These are phyloP conservation scores for Aphelocoma coerulescens DNA, from an alignment of 2,113 vertebrate species.

Conservation along the genomic window DNA sequence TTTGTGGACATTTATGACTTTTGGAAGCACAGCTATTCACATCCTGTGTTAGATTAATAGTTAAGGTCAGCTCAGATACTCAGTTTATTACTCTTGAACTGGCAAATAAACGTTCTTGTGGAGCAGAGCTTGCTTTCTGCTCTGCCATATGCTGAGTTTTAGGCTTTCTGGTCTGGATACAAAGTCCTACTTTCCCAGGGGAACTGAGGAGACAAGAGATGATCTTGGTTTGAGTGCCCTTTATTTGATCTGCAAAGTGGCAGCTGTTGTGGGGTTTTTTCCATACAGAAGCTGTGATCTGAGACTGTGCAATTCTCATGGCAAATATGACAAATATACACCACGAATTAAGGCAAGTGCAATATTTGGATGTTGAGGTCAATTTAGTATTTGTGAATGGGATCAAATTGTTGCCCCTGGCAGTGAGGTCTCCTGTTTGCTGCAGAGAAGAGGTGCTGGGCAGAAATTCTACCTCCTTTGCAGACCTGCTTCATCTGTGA, in stretches of 20 bases:
- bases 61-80: not conserved
- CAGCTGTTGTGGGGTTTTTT: not conserved
- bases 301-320: not conserved
- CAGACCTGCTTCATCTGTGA: not conserved
- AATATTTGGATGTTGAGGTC: not conserved
- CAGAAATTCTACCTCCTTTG: not conserved
- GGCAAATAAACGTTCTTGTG: not conserved
- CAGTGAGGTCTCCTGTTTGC: not conserved
- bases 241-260: not conserved
- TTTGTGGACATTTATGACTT: not conserved
- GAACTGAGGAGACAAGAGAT: not conserved
- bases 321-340: not conserved
- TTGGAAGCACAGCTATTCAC: not conserved
- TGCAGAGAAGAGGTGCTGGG: not conserved
- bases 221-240: not conserved
- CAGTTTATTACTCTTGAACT: not conserved
- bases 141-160: not conserved
- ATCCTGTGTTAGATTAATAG: not conserved
- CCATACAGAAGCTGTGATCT: not conserved
- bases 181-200: not conserved
- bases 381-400: not conserved
- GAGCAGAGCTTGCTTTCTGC: not conserved
- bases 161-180: not conserved
- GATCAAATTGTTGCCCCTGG: not conserved
- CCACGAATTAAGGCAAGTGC: not conserved